Base-by-base conservation (phyloP, 1,140 invertebrate species). In the Aphaenogaster ashmeadi region DNA sequence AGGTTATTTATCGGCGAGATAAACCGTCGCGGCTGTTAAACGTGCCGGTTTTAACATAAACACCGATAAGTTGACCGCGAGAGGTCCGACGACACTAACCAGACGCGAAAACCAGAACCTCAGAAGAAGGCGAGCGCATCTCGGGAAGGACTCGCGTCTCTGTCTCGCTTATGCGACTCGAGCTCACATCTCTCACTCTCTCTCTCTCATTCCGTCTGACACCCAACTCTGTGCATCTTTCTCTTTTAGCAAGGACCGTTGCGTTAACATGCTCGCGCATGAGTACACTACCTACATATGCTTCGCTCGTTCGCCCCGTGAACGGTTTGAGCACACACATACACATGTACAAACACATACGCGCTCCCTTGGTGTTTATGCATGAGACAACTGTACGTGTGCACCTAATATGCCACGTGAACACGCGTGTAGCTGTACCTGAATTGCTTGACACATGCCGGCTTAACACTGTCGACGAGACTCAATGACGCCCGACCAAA, bases 31-130 rank as follows among this genome's bases (percentile, higher is more conserved):
- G 87, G 90, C 91, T 92, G 90, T 93, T 91, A 91, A 92, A 93
- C 84, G 92, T 88, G 89, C 87, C 89, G 91, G 88, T 93, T 93
- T 69, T 92, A 92, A 93, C 90, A 91, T 93, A 93, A 93, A 93
- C 90, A 92, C 88, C 92, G 90, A 93, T 93, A 92, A 92, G 87
- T 92, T 88, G 88, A 74, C 80, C 85, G 66, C 84, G 90, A 87
- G 86, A 87, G 66, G 52, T 52, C 78, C 79, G 64, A 50, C 88
- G 91, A 93, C 87, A 89, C 86, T 91, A 93, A 92, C 90, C 92
- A 93, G 92, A 92, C 90, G 88, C 89, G 88, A 91, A 91, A 89
- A 91, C 64, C 86, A 83, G 62, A 88, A 89, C 64, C 38, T n/a
- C n/a, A 58, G 47, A 75, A 62, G 58, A 79, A 62, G 21, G 58